Evolutionary conservation across 2,888 invertebrate genomes (phyloP), one percentile per base, ranked within the genome.

Genomic region (Pseudanteris insignis): DNA sequence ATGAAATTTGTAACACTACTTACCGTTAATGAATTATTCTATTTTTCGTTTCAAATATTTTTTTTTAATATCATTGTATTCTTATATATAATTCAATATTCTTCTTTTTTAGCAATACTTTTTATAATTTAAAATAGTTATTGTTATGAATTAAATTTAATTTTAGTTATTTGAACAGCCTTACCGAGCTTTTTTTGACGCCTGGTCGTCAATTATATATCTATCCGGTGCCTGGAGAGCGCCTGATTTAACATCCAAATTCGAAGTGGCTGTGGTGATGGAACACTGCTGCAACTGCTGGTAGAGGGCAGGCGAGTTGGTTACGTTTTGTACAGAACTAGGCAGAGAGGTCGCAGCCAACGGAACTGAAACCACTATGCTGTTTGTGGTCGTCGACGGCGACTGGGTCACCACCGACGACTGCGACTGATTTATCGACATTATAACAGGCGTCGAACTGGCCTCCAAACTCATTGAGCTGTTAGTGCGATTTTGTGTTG

Each of bases 351-450:
- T 81, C 40, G 81, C 83, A 9, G 84, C 83, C 62, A 88, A 75
- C 61, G 88, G 87, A 64, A 88, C 86, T 13, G 87, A 87, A 11
- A 88, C 87, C 40, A 86, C 86, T 65, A 88, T 83, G 77, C 84
- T 84, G 60, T 75, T 77, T 21, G 81, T 82, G n/a, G 59, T 53
- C 24, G 71, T 65, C 18, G 71, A 71, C 15, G 74, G 67, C 12
- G 76, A 71, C 57, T 76, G 75, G 10, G 72, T 70, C 33, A 71
- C 69, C 32, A 69, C 40, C 9, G 73, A 68, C 12, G 70, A 62
- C 40, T 76, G 75, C 2, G 76, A 68, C 46, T 77, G 75, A 24
- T 72, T 74, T 74, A 69, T 76, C 47, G 69, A 77, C 75, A 68
- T 81, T 67, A 77, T 77, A 47, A 78, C 77, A 43, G 78, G 76